Evolutionary conservation across 2,888 invertebrate species (phyloP), one percentile per base, ranked within the genome.

Genomic region (Acrocyrtus sp.): DNA sequence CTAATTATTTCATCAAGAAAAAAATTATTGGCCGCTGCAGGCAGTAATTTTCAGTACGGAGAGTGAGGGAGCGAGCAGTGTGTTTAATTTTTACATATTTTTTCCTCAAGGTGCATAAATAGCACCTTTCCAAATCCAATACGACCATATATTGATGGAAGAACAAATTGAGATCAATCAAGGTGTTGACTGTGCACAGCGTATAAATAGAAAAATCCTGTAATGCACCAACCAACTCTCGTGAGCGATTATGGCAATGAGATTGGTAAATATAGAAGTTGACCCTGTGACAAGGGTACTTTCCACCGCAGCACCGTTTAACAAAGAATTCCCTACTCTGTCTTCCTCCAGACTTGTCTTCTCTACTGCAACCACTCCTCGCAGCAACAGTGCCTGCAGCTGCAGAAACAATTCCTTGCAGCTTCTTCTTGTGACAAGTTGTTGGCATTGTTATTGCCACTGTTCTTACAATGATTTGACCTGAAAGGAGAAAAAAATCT

Each of bases 251-350:
- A 61, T 62, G 72, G 66, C 72, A 60, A 67, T 73, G 66, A 54
- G 61, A 67, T 50, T 48, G 53, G 26, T 56, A 50, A 57, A 67
- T 73, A 57, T 57, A 67, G 47, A 73, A 56, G 67, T 73, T 73
- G 73, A 67, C 73, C 73, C 67, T 75, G 74, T 65, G 60, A 74
- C 58, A 27, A 65, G 69, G 68, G 66, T 60, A 66, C 74, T 60
- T 69, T 69, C 69, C 57, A 57, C 43, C 60, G 50, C 50, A 72
- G 43, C 61, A 67, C 51, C 60, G 26, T 39, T 57, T 12, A 43
- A 58, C 51, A 54, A 51, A 61, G 27, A 61, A 53, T 54, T 19
- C 15, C 24, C 63, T 48, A 50, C 62, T 27, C 66, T 66, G 26
- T 47, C 67, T 68, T 60, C 67, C 60, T 73, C 73, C 73, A 73